These are phyloP conservation scores for Aradus depressus DNA, from an alignment of 2,888 invertebrate genomes.

Conservation along the genomic window DNA sequence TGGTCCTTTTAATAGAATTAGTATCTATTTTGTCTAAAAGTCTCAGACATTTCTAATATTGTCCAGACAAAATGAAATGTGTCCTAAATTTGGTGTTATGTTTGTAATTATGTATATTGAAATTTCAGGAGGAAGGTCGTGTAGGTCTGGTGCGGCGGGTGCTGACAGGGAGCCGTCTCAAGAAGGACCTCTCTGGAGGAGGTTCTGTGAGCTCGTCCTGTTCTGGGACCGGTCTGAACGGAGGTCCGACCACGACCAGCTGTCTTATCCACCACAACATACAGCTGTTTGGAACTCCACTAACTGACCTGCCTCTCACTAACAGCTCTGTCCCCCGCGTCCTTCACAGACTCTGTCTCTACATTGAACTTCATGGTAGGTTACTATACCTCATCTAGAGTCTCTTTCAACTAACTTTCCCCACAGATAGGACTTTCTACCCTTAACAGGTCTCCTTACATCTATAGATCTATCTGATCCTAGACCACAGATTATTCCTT, in stretches of 20 bases:
- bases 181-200: conserved; percentile 9
- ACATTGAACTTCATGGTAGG: conserved; percentile 35
- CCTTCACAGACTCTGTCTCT: conserved; percentile 34
- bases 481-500: neutral
- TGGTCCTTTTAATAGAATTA: too few species aligned
- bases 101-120: too few species aligned
- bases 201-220: conserved; percentile 16
- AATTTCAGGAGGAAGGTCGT: conserved; percentile 25
- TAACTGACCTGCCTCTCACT: conserved; percentile 33
- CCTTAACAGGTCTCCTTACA: neutral
- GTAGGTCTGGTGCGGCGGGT: conserved; percentile 29
- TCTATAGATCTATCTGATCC: neutral
- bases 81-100: too few species aligned
- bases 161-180: conserved; percentile 24
- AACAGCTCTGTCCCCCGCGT: conserved; percentile 33
- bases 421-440: neutral
- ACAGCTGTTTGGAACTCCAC: conserved; percentile 32
- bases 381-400: neutral
- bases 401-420: too few species aligned
- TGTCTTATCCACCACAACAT: too few species aligned
- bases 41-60: too few species aligned
- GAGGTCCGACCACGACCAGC: too few species aligned
- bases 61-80: neutral
- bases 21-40: too few species aligned
- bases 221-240: too few species aligned